Percentiles rank a stretch among this genome's conserved stretches.
Conservation (phyloP, 2,113 vertebrate species). For the Dipodomys spectabilis region DNA sequence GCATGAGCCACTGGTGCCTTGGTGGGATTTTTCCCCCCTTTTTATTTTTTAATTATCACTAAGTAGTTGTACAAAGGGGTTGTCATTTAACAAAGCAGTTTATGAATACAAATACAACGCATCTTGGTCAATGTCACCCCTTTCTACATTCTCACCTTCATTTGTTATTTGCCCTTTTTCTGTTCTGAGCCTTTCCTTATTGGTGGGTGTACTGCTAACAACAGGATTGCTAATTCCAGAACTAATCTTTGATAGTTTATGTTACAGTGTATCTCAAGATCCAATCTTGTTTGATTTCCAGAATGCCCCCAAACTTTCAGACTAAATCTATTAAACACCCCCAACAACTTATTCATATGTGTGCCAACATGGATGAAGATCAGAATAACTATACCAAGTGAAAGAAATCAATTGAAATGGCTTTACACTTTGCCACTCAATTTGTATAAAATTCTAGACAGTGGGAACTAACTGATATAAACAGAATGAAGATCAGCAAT, state of each 20-base stretch:
- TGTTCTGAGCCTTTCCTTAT: not conserved
- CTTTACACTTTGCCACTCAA: not conserved
- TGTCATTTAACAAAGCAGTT: too few species aligned
- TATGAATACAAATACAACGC: too few species aligned
- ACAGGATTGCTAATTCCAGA: constrained; percentile 39
- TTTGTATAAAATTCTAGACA: not conserved
- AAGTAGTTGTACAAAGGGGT: too few species aligned
- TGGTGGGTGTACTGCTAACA: not conserved
- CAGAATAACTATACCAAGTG: not conserved
- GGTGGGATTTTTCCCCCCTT: too few species aligned
- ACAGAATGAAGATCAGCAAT: not conserved
- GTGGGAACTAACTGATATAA: not conserved
- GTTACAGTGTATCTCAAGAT: not conserved
- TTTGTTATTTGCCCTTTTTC: not conserved
- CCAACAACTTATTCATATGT: not conserved
- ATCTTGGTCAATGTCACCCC: too few species aligned
- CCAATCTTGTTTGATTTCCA: not conserved
- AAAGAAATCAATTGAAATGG: not conserved
- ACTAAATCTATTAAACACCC: not conserved
- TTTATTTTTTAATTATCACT: too few species aligned
- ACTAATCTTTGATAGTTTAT: not conserved
- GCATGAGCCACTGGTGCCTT: too few species aligned
- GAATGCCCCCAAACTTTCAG: not conserved
- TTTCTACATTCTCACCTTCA: not conserved
- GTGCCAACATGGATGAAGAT: not conserved